phyloP scores from a whole-genome alignment of 2,797 vertebrate species.

The Acipenser oxyrinchus region DNA sequence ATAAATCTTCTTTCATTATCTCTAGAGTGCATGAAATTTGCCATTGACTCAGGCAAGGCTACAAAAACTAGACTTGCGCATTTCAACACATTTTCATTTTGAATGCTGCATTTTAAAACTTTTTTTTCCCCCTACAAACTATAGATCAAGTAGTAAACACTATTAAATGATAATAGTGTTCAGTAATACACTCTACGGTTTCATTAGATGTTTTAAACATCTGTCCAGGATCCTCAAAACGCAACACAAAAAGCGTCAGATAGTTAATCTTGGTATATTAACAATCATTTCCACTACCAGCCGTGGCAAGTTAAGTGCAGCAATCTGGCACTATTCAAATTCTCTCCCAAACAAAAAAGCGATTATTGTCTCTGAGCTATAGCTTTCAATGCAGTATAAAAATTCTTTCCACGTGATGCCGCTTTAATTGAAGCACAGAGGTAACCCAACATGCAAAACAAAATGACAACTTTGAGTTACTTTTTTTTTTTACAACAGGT shows the following conservation, averaged over 20 bases:
- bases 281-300: too few relatives aligned
- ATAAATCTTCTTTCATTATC: constrained; percentile 12
- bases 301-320: too few relatives aligned
- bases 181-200: too few relatives aligned
- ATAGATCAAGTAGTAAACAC: constrained; percentile 6
- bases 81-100: background rate
- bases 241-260: too few relatives aligned
- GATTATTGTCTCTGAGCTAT: constrained; percentile 36
- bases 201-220: too few relatives aligned
- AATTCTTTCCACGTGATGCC: constrained; percentile 56
- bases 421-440: constrained; percentile 36
- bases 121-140: constrained; percentile 24
- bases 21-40: background rate
- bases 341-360: constrained; percentile 45
- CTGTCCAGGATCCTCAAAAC: too few relatives aligned
- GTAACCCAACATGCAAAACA: constrained; percentile 39
- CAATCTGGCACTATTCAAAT: constrained; percentile 39
- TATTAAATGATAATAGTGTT: too few relatives aligned
- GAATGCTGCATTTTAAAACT: background rate
- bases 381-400: constrained; percentile 38
- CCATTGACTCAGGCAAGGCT: constrained; percentile 1
- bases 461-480: constrained; percentile 27
- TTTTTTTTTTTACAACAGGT: constrained; percentile 45
- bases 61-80: background rate
- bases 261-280: too few relatives aligned